Conservation (phyloP, 1,140 invertebrate genomes). For the Danaus melanippus region DNA sequence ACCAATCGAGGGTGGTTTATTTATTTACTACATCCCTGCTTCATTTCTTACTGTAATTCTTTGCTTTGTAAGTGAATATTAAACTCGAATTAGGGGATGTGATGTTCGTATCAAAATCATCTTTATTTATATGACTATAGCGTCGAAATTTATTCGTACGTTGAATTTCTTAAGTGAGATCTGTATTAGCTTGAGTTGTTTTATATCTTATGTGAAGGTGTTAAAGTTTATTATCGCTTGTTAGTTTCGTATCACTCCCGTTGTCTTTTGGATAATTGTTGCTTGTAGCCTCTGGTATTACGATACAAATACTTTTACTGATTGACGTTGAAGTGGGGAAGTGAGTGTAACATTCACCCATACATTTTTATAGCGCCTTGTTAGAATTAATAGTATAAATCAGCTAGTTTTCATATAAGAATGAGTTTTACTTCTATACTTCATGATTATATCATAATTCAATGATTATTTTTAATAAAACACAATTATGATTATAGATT, state of each 20-base stretch:
- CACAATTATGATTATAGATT: too few relatives aligned
- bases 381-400: slow-evolving; percentile 11
- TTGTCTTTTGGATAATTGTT: slow-evolving; percentile 65
- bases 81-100: slow-evolving; percentile 52
- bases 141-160: slow-evolving; percentile 27
- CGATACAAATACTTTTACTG: slow-evolving; percentile 59
- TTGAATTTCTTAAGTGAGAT: slow-evolving; percentile 1
- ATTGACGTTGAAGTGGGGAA: slow-evolving; percentile 49
- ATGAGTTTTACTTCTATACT: too few relatives aligned
- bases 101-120: slow-evolving; percentile 19
- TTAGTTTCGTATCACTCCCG: slow-evolving; percentile 19
- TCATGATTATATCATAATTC: too few relatives aligned
- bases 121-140: slow-evolving; percentile 23
- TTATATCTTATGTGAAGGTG: slow-evolving; percentile 12
- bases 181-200: slow-evolving; percentile 12
- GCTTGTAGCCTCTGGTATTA: slow-evolving; percentile 64
- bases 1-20: slow-evolving; percentile 48
- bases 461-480: too few relatives aligned
- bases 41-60: slow-evolving; percentile 67
- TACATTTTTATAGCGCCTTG: slow-evolving; percentile 51
- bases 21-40: slow-evolving; percentile 58
- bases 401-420: too few relatives aligned
- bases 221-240: too few relatives aligned
- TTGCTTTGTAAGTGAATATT: slow-evolving; percentile 68
- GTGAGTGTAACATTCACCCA: slow-evolving; percentile 17